Evolutionary conservation across 2,113 vertebrate genomes (phyloP), one percentile per base, ranked within the genome.

Genomic region (Oreochromis aureus): DNA sequence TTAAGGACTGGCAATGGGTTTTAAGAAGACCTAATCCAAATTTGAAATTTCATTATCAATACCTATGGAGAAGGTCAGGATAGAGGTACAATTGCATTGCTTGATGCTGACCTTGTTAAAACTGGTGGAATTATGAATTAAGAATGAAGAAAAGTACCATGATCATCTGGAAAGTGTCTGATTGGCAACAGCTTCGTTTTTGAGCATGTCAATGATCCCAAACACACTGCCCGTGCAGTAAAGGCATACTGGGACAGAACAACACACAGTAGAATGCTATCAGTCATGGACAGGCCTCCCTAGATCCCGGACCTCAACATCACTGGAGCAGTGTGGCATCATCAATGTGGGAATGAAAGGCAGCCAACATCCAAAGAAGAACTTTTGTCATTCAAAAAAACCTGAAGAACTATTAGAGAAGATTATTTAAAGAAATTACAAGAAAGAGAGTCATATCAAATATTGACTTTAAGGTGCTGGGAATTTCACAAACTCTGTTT

Each of bases 111-210:
- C 11, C 63, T 41, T 69, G 61, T 69, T 39, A 69, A 69, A 69
- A 69, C 19, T 39, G 61, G 34, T 69, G 34, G 11, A 39, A 41
- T 69, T 41, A 22, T 22, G 63, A 69, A 5, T 15, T 22, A 22
- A 41, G n/a, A 41, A 69, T 41, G 5, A 22, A 69, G 11, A 15
- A 41, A 71, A 71, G 36, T 24, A 24, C 63, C 12, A 71, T 12
- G 9, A 71, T 22, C 34, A 66, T 46, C 22, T 46, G 39, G 13
- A 73, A 73, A 73, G 39, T 27, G 39, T 73, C 8, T 0, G 39
- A 46, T 73, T 73, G 66, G 13, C 5, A 44, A 0, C 12, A 24
- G 13, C 41, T 73, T 73, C 0, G 3, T 30, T 48, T 1, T 18
- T 48, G 9, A 30, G 36, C 66, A 22, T 44, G 39, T 3, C 66